A percentile compares a stretch with the other conserved stretches of the same genome.
Evolutionary conservation across 1,140 invertebrate genomes (phyloP).

Genomic region (Drosophila simulans): DNA sequence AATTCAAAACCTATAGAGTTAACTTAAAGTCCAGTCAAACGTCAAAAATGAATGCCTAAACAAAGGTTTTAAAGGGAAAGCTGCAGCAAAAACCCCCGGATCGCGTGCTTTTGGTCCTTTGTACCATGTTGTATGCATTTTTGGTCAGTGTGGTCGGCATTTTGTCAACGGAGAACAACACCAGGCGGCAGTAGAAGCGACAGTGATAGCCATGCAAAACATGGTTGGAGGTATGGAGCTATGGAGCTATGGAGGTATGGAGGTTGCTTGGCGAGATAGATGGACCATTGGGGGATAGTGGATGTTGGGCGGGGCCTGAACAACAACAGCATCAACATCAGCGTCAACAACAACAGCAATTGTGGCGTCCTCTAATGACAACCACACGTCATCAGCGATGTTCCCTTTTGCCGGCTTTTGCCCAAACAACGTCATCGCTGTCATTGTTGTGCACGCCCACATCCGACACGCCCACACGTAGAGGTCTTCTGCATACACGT

Average conservation of each 20-base stretch:
- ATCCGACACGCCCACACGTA: constrained; percentile 65
- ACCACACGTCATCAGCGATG: constrained; percentile 75
- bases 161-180: constrained; percentile 38
- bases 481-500: constrained; percentile 15
- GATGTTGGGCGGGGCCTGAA: constrained; percentile 17
- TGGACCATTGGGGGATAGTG: neutral
- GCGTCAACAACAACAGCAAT: constrained; percentile 58
- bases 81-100: constrained; percentile 8
- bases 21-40: constrained; percentile 24
- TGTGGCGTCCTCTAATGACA: constrained; percentile 70
- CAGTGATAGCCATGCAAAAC: constrained; percentile 69
- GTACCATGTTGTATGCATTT: constrained; percentile 74
- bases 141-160: constrained; percentile 69
- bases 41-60: constrained; percentile 49
- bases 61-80: constrained; percentile 13
- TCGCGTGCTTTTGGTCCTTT: constrained; percentile 26
- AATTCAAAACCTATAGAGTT: neutral
- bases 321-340: constrained; percentile 44
- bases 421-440: constrained; percentile 33
- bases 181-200: constrained; percentile 32
- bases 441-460: constrained; percentile 54
- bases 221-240: constrained; percentile 23
- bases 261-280: neutral
- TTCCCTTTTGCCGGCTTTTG: constrained; percentile 27
- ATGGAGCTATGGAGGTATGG: no score